These are phyloP conservation scores for Cydia splendana DNA, from an alignment of 1,140 invertebrate genomes.

Conservation along the genomic window DNA sequence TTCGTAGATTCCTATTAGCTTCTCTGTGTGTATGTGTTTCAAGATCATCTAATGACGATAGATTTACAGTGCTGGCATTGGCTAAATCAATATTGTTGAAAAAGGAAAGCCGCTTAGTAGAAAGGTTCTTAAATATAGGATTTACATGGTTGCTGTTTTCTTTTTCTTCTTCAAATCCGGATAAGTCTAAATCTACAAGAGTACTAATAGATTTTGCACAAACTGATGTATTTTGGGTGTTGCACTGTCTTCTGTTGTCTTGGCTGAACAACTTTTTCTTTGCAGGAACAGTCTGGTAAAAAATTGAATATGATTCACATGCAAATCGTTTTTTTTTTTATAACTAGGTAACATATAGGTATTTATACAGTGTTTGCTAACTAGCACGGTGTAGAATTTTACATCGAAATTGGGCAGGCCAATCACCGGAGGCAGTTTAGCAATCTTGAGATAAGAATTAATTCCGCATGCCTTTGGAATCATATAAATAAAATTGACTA, in stretches of 20 bases:
- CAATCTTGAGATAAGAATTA: too few relatives aligned
- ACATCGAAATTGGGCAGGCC: too few relatives aligned
- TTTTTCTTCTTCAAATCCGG: conserved; percentile 32
- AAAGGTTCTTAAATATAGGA: neutral
- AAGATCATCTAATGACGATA: neutral
- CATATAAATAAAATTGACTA: too few relatives aligned
- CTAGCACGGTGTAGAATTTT: too few relatives aligned
- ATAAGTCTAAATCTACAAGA: neutral
- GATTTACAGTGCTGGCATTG: conserved; percentile 17
- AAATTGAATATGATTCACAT: neutral
- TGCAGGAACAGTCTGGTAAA: conserved; percentile 6
- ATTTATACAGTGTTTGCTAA: too few relatives aligned
- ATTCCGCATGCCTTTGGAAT: too few relatives aligned
- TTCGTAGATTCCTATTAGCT: neutral
- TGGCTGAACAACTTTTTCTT: neutral
- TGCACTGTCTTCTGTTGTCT: neutral
- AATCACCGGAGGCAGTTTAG: too few relatives aligned
- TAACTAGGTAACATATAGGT: too few relatives aligned
- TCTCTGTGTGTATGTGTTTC: neutral
- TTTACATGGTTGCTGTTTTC: conserved; percentile 37
- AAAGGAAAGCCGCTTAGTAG: neutral
- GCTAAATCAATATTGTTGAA: conserved; percentile 9
- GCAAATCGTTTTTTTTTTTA: too few relatives aligned
- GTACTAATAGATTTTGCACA: conserved; percentile 1
- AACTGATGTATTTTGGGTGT: neutral